A percentile compares a stretch with the other conserved stretches of the same genome.
phyloP scores from a whole-genome alignment of 2,888 invertebrate species.

The Ligdia adustata region DNA sequence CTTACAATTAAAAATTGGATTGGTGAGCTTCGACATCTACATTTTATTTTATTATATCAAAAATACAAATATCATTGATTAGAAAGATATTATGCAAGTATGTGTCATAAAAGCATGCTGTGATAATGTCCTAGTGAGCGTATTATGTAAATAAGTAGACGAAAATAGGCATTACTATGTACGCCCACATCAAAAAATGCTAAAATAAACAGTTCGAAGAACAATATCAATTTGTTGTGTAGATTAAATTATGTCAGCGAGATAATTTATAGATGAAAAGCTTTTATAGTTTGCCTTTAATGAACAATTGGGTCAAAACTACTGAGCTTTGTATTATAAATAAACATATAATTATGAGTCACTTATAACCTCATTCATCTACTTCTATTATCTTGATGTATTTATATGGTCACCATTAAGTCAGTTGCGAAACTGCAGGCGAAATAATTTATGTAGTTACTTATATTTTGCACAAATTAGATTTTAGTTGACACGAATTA shows the following conservation, averaged over 20 bases:
- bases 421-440: too few relatives aligned
- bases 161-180: background rate
- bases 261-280: conserved; percentile 2
- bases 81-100: background rate
- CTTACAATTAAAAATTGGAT: too few relatives aligned
- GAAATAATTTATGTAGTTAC: too few relatives aligned
- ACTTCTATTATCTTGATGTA: conserved; percentile 13
- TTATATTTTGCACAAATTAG: too few relatives aligned
- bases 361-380: conserved; percentile 2
- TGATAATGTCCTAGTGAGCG: conserved; percentile 7
- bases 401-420: background rate
- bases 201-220: conserved; percentile 4
- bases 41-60: too few relatives aligned
- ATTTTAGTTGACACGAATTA: too few relatives aligned
- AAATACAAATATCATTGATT: conserved; percentile 9
- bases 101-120: conserved; percentile 12
- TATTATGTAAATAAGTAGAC: conserved; percentile 10
- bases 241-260: conserved; percentile 6
- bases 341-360: conserved; percentile 29
- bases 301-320: conserved; percentile 30
- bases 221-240: conserved; percentile 1
- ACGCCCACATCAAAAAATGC: conserved; percentile 6
- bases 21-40: too few relatives aligned
- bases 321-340: conserved; percentile 20
- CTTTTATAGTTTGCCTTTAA: conserved; percentile 21